These are phyloP conservation scores for Tinamus major DNA, from an alignment of 2,797 vertebrate species.

Conservation along the genomic window DNA sequence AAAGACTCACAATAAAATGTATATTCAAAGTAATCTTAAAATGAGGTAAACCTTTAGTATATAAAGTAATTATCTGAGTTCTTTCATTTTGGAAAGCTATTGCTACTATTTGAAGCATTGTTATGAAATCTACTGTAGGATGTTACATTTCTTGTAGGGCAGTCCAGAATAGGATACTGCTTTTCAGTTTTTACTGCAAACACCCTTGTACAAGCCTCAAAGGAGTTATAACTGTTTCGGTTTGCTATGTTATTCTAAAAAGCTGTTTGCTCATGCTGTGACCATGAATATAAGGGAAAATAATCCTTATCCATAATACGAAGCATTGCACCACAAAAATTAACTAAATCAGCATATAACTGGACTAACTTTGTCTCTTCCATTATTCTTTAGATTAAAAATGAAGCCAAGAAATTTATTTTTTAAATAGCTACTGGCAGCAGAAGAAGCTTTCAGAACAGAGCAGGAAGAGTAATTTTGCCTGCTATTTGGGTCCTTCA, in stretches of 20 bases:
- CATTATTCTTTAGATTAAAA: neutral
- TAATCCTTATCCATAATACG: neutral
- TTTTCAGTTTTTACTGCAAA: neutral
- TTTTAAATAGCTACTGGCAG: neutral
- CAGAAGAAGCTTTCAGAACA: neutral
- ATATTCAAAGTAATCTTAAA: neutral
- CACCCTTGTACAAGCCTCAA: neutral
- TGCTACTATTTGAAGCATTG: neutral
- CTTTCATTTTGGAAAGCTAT: neutral
- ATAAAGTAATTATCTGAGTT: neutral
- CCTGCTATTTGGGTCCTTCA: neutral
- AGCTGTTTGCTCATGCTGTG: neutral
- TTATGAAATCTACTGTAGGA: neutral
- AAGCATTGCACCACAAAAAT: neutral
- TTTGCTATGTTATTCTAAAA: neutral
- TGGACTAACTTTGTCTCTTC: neutral
- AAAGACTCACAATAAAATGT: neutral
- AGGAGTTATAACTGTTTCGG: neutral
- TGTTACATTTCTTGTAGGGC: neutral
- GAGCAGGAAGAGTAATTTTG: neutral
- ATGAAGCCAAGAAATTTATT: neutral
- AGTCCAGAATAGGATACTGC: neutral
- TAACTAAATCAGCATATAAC: neutral
- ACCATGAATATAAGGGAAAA: neutral
- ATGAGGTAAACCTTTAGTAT: neutral